Base-by-base conservation (phyloP, 1,140 invertebrate genomes). In the Pogonus chalceus region DNA sequence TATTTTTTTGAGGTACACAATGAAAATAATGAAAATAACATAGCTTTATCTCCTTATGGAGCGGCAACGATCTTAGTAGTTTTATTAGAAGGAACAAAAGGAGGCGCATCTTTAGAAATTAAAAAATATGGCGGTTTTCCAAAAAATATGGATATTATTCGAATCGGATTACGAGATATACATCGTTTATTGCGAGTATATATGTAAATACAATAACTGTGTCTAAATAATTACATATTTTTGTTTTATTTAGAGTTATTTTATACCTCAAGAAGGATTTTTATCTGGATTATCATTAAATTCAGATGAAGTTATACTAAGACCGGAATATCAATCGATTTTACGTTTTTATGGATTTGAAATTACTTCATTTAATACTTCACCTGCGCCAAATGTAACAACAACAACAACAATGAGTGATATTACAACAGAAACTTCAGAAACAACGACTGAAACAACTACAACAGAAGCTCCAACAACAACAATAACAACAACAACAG, bases 11-110 rank as follows among this genome's bases (percentile, higher is more conserved):
- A 69, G 72, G 66, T 58, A 55, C 62, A 67, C 59, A 65, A 68
- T 59, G 59, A 64, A 62, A 49, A 64, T 55, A 78, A 83, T 61
- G 76, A 79, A n/a, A 85, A 88, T 62, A 90, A 90, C 62, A 82
- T 88, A n/a, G 87, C 85, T 4, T 87, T 89, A 66, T 90, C 87
- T 1, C 87, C 88, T 2, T 87, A 87, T 24, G 86, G 87, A 0
- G 66, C 87, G 51, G 80, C 83, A 59, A 87, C 86, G 58, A 84
- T 90, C 9, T 69, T 88, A 35, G 77, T 86, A 20, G 84, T 87
- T 0, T 69, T 90, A 10, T 86, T 82, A 62, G 88, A 90, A 67
- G 88, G 87, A 21, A 76, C 86, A 0, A 72, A 79, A 21, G 84
- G 84, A 20, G 74, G 77, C 55, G 82, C 84, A 16, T 78, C 78